A percentile compares a stretch with the other conserved stretches of the same genome.
Conservation (phyloP, 2,888 invertebrate genomes). For the Idaea straminata region DNA sequence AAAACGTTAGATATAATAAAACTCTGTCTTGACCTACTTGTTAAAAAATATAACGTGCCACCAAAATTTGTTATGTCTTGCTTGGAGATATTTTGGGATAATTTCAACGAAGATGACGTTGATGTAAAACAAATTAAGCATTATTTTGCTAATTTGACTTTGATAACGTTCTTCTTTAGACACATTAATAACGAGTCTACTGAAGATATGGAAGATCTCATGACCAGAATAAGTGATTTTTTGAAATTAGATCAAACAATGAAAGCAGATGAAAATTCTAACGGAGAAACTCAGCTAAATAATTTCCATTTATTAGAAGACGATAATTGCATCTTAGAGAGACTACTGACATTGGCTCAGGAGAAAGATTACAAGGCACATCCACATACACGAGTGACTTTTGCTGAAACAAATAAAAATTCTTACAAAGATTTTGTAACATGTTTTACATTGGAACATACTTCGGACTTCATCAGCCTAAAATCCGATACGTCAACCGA, state of each 20-base stretch:
- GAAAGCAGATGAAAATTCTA: conserved; percentile 29
- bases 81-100: conserved; percentile 72
- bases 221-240: conserved; percentile 44
- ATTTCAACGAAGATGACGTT: conserved; percentile 37
- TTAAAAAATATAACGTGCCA: conserved; percentile 82
- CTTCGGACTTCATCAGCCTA: conserved; percentile 44
- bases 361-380: conserved; percentile 65
- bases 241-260: conserved; percentile 35
- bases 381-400: conserved; percentile 77
- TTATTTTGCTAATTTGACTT: conserved; percentile 57
- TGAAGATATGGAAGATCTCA: conserved; percentile 55
- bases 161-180: conserved; percentile 60
- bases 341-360: conserved; percentile 80
- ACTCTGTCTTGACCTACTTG: conserved; percentile 86
- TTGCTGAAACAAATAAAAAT: conserved; percentile 72
- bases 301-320: conserved; percentile 71
- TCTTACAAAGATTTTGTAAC: conserved; percentile 78
- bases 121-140: conserved; percentile 47
- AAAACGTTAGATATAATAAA: conserved; percentile 86
- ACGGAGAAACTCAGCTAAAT: conserved; percentile 26
- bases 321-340: conserved; percentile 82
- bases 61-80: conserved; percentile 80
- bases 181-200: conserved; percentile 54
- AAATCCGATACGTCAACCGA: conserved; percentile 52
- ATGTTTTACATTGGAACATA: conserved; percentile 73